phyloP scores from a whole-genome alignment of 1,140 invertebrate species.

The Probaryconus sp. region DNA sequence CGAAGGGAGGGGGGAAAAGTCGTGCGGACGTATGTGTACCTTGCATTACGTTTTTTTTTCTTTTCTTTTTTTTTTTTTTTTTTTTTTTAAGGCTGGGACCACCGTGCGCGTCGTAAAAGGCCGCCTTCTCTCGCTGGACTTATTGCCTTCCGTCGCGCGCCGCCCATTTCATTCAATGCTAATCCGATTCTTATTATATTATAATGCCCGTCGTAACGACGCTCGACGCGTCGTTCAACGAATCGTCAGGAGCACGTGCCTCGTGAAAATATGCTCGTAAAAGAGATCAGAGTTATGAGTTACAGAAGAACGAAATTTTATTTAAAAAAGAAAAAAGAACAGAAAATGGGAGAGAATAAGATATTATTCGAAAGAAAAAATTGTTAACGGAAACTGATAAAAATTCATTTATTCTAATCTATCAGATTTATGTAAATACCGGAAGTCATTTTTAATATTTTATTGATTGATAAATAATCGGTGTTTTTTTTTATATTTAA shows the following conservation, averaged over 20 bases:
- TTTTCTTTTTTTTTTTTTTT: no score
- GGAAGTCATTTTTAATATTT: no score
- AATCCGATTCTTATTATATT: slow-evolving; percentile 79
- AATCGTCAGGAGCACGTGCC: slow-evolving; percentile 67
- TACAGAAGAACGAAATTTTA: not conserved
- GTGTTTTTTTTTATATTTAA: no score
- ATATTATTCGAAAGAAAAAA: no score
- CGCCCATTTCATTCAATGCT: slow-evolving; percentile 78
- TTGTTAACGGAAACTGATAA: no score
- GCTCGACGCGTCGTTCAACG: slow-evolving; percentile 54
- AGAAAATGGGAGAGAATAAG: slow-evolving; percentile 4
- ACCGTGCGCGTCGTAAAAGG: slow-evolving; percentile 65
- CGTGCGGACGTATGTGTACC: slow-evolving; percentile 38
- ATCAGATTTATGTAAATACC: no score
- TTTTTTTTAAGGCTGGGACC: slow-evolving; percentile 59
- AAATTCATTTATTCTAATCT: no score
- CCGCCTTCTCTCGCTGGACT: slow-evolving; percentile 64
- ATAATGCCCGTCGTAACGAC: slow-evolving; percentile 74
- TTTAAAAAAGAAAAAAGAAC: slow-evolving; percentile 9
- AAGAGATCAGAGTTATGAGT: slow-evolving; percentile 38
- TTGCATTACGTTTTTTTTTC: slow-evolving; percentile 50
- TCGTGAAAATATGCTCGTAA: slow-evolving; percentile 49
- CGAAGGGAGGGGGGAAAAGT: slow-evolving; percentile 6
- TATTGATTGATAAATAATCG: no score
- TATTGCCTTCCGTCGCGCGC: slow-evolving; percentile 68